A percentile compares a stretch with the other conserved stretches of the same genome.
Evolutionary conservation across 37 sponge, comb jelly and placozoan species (phyloP).

Genomic region (Spongilla lacustris): DNA sequence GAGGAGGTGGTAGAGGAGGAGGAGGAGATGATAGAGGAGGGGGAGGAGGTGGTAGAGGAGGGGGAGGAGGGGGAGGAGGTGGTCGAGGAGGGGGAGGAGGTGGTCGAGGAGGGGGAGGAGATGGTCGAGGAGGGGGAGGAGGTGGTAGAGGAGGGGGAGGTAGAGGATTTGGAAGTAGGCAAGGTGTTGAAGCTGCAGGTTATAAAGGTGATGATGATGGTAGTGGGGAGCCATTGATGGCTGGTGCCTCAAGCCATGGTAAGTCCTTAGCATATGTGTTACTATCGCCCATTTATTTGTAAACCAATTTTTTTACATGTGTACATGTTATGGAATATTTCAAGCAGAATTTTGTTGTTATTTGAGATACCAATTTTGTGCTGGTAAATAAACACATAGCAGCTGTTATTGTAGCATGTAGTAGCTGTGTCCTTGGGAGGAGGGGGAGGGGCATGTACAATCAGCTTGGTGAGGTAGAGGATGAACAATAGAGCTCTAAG

Average conservation of each 20-base stretch:
- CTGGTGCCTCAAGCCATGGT: neutral
- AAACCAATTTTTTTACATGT: too few species aligned
- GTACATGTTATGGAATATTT: too few species aligned
- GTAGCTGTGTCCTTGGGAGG: too few species aligned
- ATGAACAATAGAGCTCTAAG: too few species aligned
- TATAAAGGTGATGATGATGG: neutral
- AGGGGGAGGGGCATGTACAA: too few species aligned
- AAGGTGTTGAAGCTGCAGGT: neutral
- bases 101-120: neutral
- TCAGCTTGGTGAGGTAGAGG: too few species aligned
- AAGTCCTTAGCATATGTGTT: neutral
- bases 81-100: neutral
- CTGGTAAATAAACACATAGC: too few species aligned
- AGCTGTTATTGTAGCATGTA: too few species aligned
- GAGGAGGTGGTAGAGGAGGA: neutral
- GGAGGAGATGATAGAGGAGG: neutral
- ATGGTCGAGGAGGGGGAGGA: neutral
- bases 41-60: conserved; percentile 22
- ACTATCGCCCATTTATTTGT: too few species aligned
- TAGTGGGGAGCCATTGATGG: neutral
- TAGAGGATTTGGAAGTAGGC: neutral
- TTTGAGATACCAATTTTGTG: too few species aligned
- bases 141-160: neutral
- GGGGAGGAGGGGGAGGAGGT: neutral
- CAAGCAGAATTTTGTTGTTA: too few species aligned